Evolutionary conservation across 2,888 invertebrate species (phyloP).

Genomic region (Fissipunctia ypsillon): DNA sequence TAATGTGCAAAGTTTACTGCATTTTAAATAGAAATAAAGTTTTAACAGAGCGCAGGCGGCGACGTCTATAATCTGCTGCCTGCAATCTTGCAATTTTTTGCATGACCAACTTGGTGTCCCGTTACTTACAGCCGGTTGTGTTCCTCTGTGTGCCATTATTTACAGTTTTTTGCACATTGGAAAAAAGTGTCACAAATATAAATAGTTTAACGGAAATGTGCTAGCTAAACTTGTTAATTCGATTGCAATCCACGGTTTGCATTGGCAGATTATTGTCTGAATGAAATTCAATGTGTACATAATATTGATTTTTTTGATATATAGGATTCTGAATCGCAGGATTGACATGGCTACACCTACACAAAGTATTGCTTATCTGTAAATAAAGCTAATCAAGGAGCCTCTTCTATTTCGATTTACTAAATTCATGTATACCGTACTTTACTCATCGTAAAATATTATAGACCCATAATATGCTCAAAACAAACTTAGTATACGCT

Average conservation of each 20-base stretch:
- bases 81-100: constrained; percentile 62
- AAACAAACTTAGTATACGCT: constrained; percentile 47
- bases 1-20: not conserved
- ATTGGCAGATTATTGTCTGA: not conserved
- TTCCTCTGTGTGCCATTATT: constrained; percentile 47
- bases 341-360: not conserved
- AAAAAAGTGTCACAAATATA: constrained; percentile 38
- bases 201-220: constrained; percentile 26
- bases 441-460: constrained; percentile 3
- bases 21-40: constrained; percentile 26
- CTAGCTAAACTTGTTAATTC: not conserved
- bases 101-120: constrained; percentile 59
- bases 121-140: constrained; percentile 64
- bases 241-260: not conserved
- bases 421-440: not conserved
- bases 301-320: no score
- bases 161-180: constrained; percentile 42
- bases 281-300: not conserved
- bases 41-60: constrained; percentile 19
- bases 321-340: not conserved
- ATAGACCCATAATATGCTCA: not conserved
- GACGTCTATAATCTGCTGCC: constrained; percentile 24
- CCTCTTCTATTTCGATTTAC: not conserved
- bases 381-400: not conserved
- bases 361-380: not conserved